Evolutionary conservation across 2,797 vertebrate genomes (phyloP), one percentile per base, ranked within the genome.

Genomic region (Danionella dracula): DNA sequence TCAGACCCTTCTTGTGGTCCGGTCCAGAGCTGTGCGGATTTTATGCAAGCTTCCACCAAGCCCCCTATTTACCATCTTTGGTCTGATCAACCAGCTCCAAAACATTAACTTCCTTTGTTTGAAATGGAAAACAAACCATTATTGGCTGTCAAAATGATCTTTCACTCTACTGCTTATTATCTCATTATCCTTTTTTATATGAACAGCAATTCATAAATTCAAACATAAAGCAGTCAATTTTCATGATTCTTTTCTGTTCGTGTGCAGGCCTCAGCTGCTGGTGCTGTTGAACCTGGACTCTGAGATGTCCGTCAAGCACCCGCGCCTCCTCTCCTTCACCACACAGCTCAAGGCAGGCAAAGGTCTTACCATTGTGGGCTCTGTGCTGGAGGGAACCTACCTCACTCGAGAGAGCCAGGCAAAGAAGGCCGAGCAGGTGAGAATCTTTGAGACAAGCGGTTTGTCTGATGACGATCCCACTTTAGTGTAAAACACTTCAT

Each of bases 261-360:
- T 2, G 34, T 20, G 5, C 10, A 98, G 95, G 76, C 95, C 95
- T 45, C 95, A 98, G 74, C 29, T 97, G 75, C 74, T 98, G 82
- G 93, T 96, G 64, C 86, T 98, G 41, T 78, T 97, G 73, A 95
- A 91, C 78, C 60, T 96, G 85, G 92, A 97, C 55, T 73, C 83
- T 0, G 89, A 94, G 53, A 89, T 92, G 48, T 64, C 51, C 0
- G 94, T 95, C 37, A 96, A 93, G 76, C 94, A 98, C 64, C 91
- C 93, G 1, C 90, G 94, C 8, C 83, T 98, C 67, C 90, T 98
- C 68, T 96, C 95, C 65, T 78, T 98, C 63, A 93, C 93, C 45
- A 89, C 90, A 0, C 96, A 98, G 80, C 82, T 98, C 70, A 98
- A 98, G 81, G 96, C 95, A 0, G 95, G 96, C 37, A 98, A 95